Percentiles rank a stretch among this genome's conserved stretches.
These are phyloP conservation scores for Siniperca chuatsi DNA, from an alignment of 2,113 vertebrate species.

Conservation along the genomic window DNA sequence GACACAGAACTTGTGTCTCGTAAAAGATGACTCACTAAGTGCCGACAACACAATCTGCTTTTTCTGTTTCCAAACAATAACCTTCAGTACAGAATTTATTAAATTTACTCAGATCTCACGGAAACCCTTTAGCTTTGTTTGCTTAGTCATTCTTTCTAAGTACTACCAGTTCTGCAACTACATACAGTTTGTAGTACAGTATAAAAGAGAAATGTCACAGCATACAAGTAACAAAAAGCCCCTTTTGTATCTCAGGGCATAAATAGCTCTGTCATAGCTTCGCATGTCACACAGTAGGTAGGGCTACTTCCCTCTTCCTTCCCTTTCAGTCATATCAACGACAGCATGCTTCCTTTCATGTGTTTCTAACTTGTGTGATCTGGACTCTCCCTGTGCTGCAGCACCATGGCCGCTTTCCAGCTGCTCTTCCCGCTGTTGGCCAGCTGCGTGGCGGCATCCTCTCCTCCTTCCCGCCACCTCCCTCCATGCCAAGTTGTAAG, in stretches of 20 bases:
- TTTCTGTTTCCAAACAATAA: conserved; percentile 45
- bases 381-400: conserved; percentile 68
- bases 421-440: conserved; percentile 85
- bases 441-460: conserved; percentile 74
- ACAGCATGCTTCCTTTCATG: conserved; percentile 52
- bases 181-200: neutral
- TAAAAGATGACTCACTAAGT: conserved; percentile 46
- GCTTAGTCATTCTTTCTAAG: conserved; percentile 36
- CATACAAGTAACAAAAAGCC: conserved; percentile 45
- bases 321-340: conserved; percentile 39
- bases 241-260: conserved; percentile 30
- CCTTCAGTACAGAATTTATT: neutral
- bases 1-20: neutral
- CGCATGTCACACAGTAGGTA: conserved; percentile 37
- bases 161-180: conserved; percentile 2
- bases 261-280: conserved; percentile 62
- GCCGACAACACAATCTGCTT: neutral
- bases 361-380: conserved; percentile 44
- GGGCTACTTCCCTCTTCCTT: conserved; percentile 52
- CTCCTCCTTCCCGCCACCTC: conserved; percentile 68
- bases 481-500: conserved; percentile 89
- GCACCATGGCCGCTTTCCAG: conserved; percentile 88
- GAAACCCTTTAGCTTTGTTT: neutral
- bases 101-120: conserved; percentile 11
- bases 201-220: conserved; percentile 20